These are phyloP conservation scores for Hassar affinis DNA, from an alignment of 2,113 vertebrate genomes.

Conservation along the genomic window DNA sequence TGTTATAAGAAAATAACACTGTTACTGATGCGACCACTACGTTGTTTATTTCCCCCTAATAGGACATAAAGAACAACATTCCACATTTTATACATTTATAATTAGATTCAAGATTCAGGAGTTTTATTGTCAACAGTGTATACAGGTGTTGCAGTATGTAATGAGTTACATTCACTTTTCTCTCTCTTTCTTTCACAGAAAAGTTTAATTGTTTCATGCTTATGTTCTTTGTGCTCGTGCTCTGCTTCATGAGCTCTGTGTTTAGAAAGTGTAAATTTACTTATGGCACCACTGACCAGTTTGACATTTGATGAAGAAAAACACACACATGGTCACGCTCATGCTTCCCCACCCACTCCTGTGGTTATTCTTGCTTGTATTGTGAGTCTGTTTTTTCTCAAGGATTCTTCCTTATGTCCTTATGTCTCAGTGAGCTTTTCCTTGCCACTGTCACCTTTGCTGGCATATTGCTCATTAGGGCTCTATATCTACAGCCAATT, in stretches of 20 bases:
- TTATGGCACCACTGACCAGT: not conserved
- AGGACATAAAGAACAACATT: too few species aligned
- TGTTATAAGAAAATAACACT: not conserved
- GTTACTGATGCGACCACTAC: not conserved
- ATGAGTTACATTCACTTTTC: too few species aligned
- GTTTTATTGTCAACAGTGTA: too few species aligned
- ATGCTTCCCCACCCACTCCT: not conserved
- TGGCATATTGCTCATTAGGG: not conserved
- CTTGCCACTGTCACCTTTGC: not conserved
- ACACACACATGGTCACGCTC: not conserved
- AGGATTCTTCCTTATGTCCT: not conserved
- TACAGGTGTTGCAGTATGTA: too few species aligned
- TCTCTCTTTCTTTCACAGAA: too few species aligned
- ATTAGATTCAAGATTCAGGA: too few species aligned
- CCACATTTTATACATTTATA: too few species aligned
- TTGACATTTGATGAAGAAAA: not conserved
- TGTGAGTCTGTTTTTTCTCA: not conserved
- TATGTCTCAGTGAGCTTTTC: not conserved
- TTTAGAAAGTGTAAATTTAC: not conserved
- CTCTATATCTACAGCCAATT: not conserved
- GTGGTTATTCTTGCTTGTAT: not conserved
- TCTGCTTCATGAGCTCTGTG: not conserved
- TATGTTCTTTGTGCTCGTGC: not conserved
- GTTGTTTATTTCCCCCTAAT: not conserved
- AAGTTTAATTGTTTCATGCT: not conserved